Base-by-base conservation (phyloP, 1,140 invertebrate species). In the Pseudachorutes palmiensis region DNA sequence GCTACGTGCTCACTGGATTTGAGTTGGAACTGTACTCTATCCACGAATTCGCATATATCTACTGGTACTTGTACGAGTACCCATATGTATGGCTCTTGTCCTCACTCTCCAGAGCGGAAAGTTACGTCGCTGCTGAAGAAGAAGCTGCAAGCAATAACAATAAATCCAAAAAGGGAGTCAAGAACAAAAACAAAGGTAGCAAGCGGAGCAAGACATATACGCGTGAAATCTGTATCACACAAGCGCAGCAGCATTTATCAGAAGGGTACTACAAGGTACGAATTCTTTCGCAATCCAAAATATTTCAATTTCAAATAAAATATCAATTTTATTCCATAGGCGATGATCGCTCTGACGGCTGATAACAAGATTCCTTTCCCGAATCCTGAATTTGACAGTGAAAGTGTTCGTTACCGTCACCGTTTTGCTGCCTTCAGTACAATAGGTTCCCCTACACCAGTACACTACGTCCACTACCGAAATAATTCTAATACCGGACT, bases 11-110 rank as follows among this genome's bases (percentile, higher is more conserved):
- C 66, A 89, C 91, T 62, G 95, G 95, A 0, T 93, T 98, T 75
- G 94, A 98, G 76, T 80, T 98, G 22, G 94, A 97, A 77, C 80
- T 98, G 0, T 98, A 97, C 81, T 72, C 68, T 49, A 86, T 89
- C n/a, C 94, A 97, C 77, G 95, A 98, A 81, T 97, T 92, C 79
- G 88, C 94, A 74, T 98, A 95, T 76, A 89, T 96, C 70, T 96
- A 88, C 81, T 95, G 92, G 92, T 97, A 98, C 79, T 80, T 97
- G 29, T 94, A 94, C 79, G 94, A 98, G 80, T 92, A 95, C 78
- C 80, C 98, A 2, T 97, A 93, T 77, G 91, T 90, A 12, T 97
- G 94, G 90, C 79, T 97, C 31, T 86, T 93, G 1, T 95, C 92
- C 0, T 90, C 94, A 0, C 81, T 97, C 41, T 89, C 88, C 1